phyloP scores from a whole-genome alignment of 1,140 invertebrate genomes.

The Eupristina koningsbergeri region DNA sequence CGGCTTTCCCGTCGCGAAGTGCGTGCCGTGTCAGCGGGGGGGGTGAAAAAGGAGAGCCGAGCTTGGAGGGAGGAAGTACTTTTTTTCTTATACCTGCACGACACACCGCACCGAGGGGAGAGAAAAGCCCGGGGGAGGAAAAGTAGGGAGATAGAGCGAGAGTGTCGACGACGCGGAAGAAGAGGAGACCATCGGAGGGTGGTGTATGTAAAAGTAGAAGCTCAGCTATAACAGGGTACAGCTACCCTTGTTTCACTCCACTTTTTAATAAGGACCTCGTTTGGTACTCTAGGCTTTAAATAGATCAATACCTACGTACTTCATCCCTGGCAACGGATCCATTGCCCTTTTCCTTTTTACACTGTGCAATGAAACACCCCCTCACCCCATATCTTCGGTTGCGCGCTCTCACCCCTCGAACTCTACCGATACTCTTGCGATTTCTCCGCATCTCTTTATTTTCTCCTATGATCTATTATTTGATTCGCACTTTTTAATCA shows the following conservation, averaged over 20 bases:
- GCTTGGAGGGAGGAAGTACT: too few species aligned
- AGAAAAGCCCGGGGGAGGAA: slow-evolving; percentile 2
- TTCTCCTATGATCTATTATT: too few species aligned
- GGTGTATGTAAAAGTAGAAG: slow-evolving; percentile 35
- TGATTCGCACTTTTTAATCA: too few species aligned
- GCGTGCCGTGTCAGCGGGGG: neutral
- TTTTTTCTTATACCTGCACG: slow-evolving; percentile 35
- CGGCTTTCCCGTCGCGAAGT: neutral
- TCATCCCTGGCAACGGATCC: slow-evolving; percentile 70
- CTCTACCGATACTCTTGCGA: slow-evolving; percentile 42
- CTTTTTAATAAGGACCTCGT: slow-evolving; percentile 74
- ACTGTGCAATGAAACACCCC: slow-evolving; percentile 59
- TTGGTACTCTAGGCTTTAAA: slow-evolving; percentile 74
- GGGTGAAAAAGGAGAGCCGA: neutral
- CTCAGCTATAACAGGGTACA: slow-evolving; percentile 37
- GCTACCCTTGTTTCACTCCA: slow-evolving; percentile 70
- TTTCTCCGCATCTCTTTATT: slow-evolving; percentile 51
- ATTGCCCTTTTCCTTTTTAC: slow-evolving; percentile 54
- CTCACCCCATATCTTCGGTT: slow-evolving; percentile 39
- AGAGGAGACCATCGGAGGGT: slow-evolving; percentile 28
- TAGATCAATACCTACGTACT: slow-evolving; percentile 73
- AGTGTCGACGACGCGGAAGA: slow-evolving; percentile 28
- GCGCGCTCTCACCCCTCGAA: slow-evolving; percentile 29
- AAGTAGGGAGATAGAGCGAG: slow-evolving; percentile 25
- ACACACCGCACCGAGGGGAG: neutral